Evolutionary conservation across 2,888 invertebrate species (phyloP).

Genomic region (Brachynemurus nebulosus): DNA sequence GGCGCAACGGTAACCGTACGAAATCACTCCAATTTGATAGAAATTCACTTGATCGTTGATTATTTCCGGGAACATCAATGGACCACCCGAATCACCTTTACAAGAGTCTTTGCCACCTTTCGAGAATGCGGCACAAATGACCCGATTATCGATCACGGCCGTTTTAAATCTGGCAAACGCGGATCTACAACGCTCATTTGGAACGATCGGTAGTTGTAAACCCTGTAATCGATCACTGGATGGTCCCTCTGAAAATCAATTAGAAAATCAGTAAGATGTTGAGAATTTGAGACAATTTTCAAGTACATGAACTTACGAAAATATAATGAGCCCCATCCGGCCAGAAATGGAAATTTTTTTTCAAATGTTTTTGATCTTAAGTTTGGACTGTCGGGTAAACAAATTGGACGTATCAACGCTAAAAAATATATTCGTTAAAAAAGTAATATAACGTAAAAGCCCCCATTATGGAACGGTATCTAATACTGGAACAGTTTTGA

Average conservation of each 20-base stretch:
- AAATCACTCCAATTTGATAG: conserved; percentile 52
- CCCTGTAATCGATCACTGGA: conserved; percentile 49
- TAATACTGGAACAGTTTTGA: too few species aligned
- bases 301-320: conserved; percentile 44
- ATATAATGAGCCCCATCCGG: conserved; percentile 67
- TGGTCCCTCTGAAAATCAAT: conserved; percentile 49
- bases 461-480: too few species aligned
- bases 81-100: conserved; percentile 73
- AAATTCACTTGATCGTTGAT: conserved; percentile 14
- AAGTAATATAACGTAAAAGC: too few species aligned
- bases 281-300: not conserved
- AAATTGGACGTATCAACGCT: conserved; percentile 59
- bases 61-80: conserved; percentile 46
- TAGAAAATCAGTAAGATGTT: not conserved
- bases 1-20: conserved; percentile 51
- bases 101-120: conserved; percentile 58
- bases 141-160: conserved; percentile 44
- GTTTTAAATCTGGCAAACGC: conserved; percentile 40
- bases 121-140: conserved; percentile 54
- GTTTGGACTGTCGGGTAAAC: conserved; percentile 47
- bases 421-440: too few species aligned
- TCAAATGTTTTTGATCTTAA: conserved; percentile 40
- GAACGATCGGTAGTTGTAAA: conserved; percentile 54
- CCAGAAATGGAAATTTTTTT: conserved; percentile 50
- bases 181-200: conserved; percentile 42